These are phyloP conservation scores for Ophion obscuratus DNA, from an alignment of 2,888 invertebrate species.

Conservation along the genomic window DNA sequence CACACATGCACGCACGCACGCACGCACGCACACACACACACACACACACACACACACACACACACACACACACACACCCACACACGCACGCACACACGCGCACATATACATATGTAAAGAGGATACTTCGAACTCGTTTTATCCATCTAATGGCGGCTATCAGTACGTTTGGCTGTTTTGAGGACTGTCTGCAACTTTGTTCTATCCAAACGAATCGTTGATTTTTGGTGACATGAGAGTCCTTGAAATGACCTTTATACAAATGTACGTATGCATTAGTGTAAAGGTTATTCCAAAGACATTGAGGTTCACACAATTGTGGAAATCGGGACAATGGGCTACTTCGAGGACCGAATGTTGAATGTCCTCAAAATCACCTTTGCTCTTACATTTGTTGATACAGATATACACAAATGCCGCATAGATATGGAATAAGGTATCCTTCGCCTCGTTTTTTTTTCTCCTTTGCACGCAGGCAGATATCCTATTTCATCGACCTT, in stretches of 20 bases:
- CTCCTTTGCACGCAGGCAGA: conserved; percentile 48
- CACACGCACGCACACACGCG: too few relatives aligned
- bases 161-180: not conserved
- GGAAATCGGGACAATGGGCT: not conserved
- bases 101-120: too few relatives aligned
- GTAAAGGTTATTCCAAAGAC: not conserved
- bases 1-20: too few relatives aligned
- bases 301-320: not conserved
- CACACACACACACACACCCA: too few relatives aligned
- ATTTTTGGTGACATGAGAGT: not conserved
- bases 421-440: conserved; percentile 55
- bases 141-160: not conserved
- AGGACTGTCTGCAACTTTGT: not conserved
- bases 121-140: not conserved
- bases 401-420: conserved; percentile 12
- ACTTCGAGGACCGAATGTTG: not conserved
- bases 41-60: too few relatives aligned
- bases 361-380: not conserved
- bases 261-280: conserved; percentile 15
- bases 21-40: too few relatives aligned
- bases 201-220: not conserved
- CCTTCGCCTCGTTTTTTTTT: conserved; percentile 60
- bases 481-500: conserved; percentile 64
- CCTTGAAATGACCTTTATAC: not conserved
- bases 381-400: not conserved